Percentiles rank a stretch among this genome's conserved stretches.
phyloP scores from a whole-genome alignment of 2,888 invertebrate species.

The Altica lythri region DNA sequence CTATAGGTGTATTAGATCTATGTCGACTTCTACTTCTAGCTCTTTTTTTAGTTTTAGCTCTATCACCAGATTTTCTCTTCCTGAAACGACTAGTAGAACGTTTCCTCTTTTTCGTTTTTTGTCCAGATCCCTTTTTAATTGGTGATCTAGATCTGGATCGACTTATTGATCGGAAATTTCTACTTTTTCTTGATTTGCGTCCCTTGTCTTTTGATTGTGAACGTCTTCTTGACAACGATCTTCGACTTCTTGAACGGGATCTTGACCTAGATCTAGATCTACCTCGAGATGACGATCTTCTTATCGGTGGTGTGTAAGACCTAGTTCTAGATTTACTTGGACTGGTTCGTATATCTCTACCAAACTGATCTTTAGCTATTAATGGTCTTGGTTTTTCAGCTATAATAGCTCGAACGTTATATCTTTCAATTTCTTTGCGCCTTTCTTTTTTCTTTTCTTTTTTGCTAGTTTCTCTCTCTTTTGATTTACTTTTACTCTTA shows the following conservation, averaged over 20 bases:
- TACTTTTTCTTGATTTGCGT: slow-evolving; percentile 39
- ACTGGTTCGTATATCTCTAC: slow-evolving; percentile 65
- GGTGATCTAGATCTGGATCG: slow-evolving; percentile 44
- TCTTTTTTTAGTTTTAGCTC: slow-evolving; percentile 45
- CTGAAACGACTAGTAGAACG: slow-evolving; percentile 47
- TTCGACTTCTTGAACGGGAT: slow-evolving; percentile 40
- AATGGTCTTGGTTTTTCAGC: slow-evolving; percentile 65
- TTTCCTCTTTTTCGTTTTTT: slow-evolving; percentile 48
- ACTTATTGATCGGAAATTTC: slow-evolving; percentile 41
- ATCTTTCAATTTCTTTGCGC: slow-evolving; percentile 79
- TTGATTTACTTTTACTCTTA: slow-evolving; percentile 45
- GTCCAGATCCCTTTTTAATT: slow-evolving; percentile 33
- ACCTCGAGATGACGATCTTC: slow-evolving; percentile 44
- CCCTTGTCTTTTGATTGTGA: slow-evolving; percentile 44
- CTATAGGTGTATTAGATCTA: slow-evolving; percentile 50
- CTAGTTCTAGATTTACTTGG: slow-evolving; percentile 42
- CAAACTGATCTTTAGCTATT: slow-evolving; percentile 72
- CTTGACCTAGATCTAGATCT: slow-evolving; percentile 41
- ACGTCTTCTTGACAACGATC: slow-evolving; percentile 42
- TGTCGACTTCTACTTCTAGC: slow-evolving; percentile 52
- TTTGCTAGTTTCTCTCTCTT: slow-evolving; percentile 45
- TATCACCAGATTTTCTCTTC: slow-evolving; percentile 54
- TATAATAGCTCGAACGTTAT: slow-evolving; percentile 80
- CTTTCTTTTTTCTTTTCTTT: slow-evolving; percentile 62
- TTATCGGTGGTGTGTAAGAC: slow-evolving; percentile 44